phyloP scores from a whole-genome alignment of 2,113 vertebrate species.

The Channa maculata region DNA sequence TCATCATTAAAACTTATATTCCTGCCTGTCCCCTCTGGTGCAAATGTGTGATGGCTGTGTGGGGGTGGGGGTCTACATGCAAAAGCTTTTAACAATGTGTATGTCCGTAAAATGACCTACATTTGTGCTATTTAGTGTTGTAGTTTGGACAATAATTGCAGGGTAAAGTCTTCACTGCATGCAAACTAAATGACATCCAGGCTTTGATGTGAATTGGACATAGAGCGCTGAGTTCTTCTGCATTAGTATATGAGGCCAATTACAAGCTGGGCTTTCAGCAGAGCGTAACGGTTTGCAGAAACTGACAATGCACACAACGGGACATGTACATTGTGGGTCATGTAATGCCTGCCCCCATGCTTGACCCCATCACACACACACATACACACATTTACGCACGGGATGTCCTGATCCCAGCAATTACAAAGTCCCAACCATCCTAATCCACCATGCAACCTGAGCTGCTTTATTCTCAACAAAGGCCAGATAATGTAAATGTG shows the following conservation, averaged over 20 bases:
- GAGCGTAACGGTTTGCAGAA: background rate
- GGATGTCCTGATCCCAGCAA: constrained; percentile 47
- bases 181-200: background rate
- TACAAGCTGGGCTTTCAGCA: constrained; percentile 26
- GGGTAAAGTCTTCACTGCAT: constrained; percentile 8
- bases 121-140: constrained; percentile 22
- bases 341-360: constrained; percentile 53
- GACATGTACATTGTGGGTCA: constrained; percentile 31
- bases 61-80: background rate
- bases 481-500: constrained; percentile 45
- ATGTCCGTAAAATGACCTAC: constrained; percentile 33
- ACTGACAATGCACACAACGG: constrained; percentile 36
- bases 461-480: constrained; percentile 61
- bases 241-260: constrained; percentile 2
- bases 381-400: background rate
- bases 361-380: constrained; percentile 50
- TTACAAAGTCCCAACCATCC: constrained; percentile 36
- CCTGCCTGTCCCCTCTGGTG: background rate
- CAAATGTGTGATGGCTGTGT: background rate
- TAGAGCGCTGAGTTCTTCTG: constrained; percentile 9
- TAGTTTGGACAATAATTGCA: constrained; percentile 12
- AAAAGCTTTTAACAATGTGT: constrained; percentile 9
- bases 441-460: constrained; percentile 52
- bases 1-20: background rate
- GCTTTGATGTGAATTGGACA: background rate